phyloP scores from a whole-genome alignment of 2,797 vertebrate species.

The Chrysolophus pictus region DNA sequence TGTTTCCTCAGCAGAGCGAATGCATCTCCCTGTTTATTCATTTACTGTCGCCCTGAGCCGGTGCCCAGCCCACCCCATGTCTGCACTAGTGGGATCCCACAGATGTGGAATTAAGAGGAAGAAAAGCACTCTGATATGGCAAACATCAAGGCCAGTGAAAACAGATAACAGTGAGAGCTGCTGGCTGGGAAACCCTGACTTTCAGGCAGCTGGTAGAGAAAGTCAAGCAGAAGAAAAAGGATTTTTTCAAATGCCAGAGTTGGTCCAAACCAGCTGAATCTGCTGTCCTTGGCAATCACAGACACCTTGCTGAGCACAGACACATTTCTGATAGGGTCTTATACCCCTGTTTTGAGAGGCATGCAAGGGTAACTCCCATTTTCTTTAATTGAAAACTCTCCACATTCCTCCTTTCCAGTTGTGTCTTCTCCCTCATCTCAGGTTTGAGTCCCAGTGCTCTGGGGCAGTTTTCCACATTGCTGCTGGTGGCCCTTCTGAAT shows the following conservation, averaged over 20 bases:
- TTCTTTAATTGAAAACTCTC: not conserved
- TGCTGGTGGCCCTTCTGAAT: not conserved
- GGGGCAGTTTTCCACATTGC: not conserved
- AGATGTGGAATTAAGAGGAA: not conserved
- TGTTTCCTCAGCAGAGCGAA: not conserved
- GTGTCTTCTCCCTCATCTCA: not conserved
- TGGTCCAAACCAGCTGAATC: constrained; percentile 63
- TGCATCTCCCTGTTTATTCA: not conserved
- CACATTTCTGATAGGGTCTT: not conserved
- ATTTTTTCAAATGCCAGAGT: constrained; percentile 55
- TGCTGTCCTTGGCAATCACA: constrained; percentile 22
- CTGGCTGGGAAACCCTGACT: constrained; percentile 60
- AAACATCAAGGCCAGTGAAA: constrained; percentile 56
- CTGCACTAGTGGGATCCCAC: not conserved
- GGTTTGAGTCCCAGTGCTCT: not conserved
- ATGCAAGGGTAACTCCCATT: not conserved
- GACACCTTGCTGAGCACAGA: constrained; percentile 23
- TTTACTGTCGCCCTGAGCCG: not conserved
- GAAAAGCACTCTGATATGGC: constrained; percentile 52
- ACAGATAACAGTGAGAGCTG: constrained; percentile 56
- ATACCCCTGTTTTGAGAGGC: not conserved
- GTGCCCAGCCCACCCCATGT: not conserved
- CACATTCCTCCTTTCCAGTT: not conserved
- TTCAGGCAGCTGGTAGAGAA: constrained; percentile 54
- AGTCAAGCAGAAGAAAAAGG: constrained; percentile 51